Base-by-base conservation (phyloP, 2,113 vertebrate species). In the Panurus biarmicus region DNA sequence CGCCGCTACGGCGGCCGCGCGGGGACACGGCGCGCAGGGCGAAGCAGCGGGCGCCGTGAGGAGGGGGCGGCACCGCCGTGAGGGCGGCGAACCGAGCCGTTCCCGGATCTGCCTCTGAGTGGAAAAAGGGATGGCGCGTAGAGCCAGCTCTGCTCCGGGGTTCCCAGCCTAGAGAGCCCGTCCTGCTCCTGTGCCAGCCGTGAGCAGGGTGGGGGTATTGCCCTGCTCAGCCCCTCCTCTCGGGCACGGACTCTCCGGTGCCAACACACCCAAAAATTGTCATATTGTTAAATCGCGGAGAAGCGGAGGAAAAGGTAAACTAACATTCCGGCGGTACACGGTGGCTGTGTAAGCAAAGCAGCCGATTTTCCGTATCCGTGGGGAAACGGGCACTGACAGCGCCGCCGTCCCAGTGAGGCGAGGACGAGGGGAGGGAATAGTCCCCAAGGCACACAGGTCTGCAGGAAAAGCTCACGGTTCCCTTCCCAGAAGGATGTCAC, bases 391-490 rank as follows among this genome's bases (percentile, higher is more conserved):
- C 9, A 0, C 31, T 48, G 5, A 1, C 25, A 26, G 56, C 58
- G 1, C 4, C 7, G 45, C 35, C 6, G 79, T 9, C 28, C 4
- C 66, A 0, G 50, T 0, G 70, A 15, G 57, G 18, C 0, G 10
- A 20, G 78, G 36, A 7, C 42, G 2, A 28, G 24, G 1, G 4
- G 4, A 24, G 8, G 36, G 25, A 33, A 4, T 0, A 2, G 12
- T 1, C 24, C 5, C 0, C 7, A 0, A 0, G 14, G 9, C 24
- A 7, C 31, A 1, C 12, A 1, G 51, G 5, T 5, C 50, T 23
- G 47, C 21, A 10, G 4, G 7, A 3, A 9, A 5, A 57, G 47
- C 65, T 11, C 40, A 0, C 2, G 33, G 14, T 23, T 17, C n/a
- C 16, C 16, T 36, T 24, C 51, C 42, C 29, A 10, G 9, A 11